Evolutionary conservation across 2,113 vertebrate species (phyloP).

Genomic region (Dermatemys mawii): DNA sequence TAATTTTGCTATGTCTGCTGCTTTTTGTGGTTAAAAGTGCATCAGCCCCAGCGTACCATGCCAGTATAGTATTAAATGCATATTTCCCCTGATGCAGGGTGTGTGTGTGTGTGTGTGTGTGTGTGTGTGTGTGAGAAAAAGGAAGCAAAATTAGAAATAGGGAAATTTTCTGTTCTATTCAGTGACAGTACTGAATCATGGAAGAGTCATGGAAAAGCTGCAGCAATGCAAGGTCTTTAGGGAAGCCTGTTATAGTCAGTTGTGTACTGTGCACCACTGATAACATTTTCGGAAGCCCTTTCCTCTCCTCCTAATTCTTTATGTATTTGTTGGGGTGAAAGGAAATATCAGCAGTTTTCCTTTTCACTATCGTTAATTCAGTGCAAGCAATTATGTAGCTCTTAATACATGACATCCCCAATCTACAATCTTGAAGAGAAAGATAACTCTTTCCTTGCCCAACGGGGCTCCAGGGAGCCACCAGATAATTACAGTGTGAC

Average conservation of each 20-base stretch:
- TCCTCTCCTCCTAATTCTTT: background rate
- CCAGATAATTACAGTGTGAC: background rate
- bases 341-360: background rate
- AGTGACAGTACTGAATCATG: background rate
- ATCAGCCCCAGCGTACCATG: background rate
- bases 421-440: background rate
- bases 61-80: background rate
- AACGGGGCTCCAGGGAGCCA: background rate
- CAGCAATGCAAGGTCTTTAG: background rate
- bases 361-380: background rate
- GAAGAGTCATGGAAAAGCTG: background rate
- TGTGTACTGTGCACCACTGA: background rate
- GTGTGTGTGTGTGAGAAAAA: too few relatives aligned
- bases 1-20: background rate
- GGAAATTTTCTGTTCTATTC: background rate
- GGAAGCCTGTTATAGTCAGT: background rate
- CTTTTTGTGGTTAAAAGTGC: background rate
- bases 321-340: background rate
- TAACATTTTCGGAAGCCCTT: background rate
- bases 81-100: background rate
- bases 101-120: background rate
- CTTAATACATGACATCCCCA: background rate
- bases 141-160: background rate
- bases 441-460: background rate
- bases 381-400: background rate